phyloP scores from a whole-genome alignment of 2,888 invertebrate species.

The Drosophila hamatofila region DNA sequence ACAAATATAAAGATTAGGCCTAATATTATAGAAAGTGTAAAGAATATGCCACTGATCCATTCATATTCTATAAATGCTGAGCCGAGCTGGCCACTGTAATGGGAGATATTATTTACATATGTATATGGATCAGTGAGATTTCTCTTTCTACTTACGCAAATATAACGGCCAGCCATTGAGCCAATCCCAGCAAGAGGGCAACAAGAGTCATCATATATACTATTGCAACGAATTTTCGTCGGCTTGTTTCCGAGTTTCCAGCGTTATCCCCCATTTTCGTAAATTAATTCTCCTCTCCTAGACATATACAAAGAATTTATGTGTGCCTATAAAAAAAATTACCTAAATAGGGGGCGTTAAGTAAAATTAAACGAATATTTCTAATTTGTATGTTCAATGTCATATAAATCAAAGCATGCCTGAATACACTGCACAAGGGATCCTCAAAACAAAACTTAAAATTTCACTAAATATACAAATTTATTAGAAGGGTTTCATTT shows the following conservation, averaged over 20 bases:
- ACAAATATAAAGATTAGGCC: conserved; percentile 66
- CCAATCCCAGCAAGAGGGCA: conserved; percentile 56
- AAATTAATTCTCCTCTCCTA: neutral
- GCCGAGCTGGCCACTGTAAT: conserved; percentile 10
- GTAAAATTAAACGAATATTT: neutral
- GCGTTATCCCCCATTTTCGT: conserved; percentile 28
- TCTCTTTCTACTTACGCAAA: conserved; percentile 49
- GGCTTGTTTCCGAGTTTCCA: conserved; percentile 51
- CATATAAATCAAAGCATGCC: conserved; percentile 17
- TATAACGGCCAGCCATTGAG: conserved; percentile 62
- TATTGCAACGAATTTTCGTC: conserved; percentile 62
- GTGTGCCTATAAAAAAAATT: neutral
- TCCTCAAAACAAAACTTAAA: neutral
- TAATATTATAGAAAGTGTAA: conserved; percentile 54
- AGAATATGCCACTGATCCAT: conserved; percentile 57
- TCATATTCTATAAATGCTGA: conserved; percentile 6
- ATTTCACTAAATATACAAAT: too few species aligned
- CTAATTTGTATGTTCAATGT: neutral
- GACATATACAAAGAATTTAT: conserved; percentile 30
- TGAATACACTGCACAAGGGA: conserved; percentile 5
- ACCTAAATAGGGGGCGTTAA: too few species aligned
- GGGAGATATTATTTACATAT: neutral
- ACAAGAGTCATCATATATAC: conserved; percentile 59
- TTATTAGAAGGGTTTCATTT: too few species aligned
- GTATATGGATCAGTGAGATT: neutral